These are phyloP conservation scores for Ascidia mentula DNA, from an alignment of 23 tunicate species.

Conservation along the genomic window DNA sequence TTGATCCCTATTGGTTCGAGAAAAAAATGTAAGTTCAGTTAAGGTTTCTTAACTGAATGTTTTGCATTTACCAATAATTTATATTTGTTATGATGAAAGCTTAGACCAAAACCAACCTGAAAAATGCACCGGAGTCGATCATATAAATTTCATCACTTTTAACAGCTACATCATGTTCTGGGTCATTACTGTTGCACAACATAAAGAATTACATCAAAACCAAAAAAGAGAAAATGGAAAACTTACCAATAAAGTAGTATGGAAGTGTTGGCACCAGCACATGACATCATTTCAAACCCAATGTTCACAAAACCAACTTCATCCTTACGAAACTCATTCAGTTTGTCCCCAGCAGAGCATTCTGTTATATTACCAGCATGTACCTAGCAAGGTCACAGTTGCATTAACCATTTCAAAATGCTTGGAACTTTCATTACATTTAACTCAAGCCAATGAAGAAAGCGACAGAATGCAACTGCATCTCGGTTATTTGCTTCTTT, in stretches of 20 bases:
- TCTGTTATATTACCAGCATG: neutral
- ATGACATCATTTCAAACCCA: constrained; percentile 5
- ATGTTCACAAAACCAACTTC: neutral
- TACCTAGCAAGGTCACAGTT: neutral
- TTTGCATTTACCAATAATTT: neutral
- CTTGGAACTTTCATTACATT: neutral
- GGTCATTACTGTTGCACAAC: neutral
- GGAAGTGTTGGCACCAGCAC: neutral
- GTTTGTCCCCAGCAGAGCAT: constrained; percentile 6
- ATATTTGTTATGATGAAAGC: neutral
- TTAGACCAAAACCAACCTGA: neutral
- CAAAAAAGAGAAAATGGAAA: neutral
- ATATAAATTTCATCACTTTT: neutral
- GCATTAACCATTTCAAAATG: neutral
- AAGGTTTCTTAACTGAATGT: neutral
- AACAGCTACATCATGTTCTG: neutral
- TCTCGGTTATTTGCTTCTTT: constrained; percentile 25
- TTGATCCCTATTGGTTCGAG: constrained; percentile 3
- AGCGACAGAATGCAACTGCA: constrained; percentile 55
- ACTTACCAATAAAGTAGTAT: neutral
- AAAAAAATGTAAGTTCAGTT: neutral
- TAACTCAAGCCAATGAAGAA: constrained; percentile 32
- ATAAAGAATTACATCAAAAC: no score
- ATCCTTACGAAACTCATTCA: neutral
- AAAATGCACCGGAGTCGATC: constrained; percentile 14